Evolutionary conservation across 1,140 invertebrate species (phyloP), one percentile per base, ranked within the genome.

Genomic region (Drosophila gunungcola): DNA sequence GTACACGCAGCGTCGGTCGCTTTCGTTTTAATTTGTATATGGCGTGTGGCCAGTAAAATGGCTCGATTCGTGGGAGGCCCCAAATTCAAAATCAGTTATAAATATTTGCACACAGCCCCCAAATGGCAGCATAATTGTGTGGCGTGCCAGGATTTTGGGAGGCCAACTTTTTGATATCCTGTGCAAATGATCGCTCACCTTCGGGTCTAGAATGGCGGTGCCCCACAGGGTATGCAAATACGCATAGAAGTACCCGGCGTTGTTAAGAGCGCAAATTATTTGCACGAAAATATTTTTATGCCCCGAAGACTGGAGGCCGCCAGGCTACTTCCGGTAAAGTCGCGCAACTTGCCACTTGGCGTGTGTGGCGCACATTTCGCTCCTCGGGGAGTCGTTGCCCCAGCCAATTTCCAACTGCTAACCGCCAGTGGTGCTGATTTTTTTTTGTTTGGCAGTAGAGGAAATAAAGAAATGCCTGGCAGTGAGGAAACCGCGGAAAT

Each of bases 181-280:
- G 58, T 67, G 41, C 65, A 73, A 63, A 56, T 65, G 65, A 69
- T 68, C 12, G n/a, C 34, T 43, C 41, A 43, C 27, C 32, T 45
- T 36, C 9, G 16, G 43, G 16, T 10, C 9, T 60, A 43, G 21
- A 13, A 16, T 51, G 29, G 6, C 21, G 21, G 9, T 49, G 57
- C 13, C 16, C 36, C 36, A 27, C 21, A 10, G 48, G 49, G 41
- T 78, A 79, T 85, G 64, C 61, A 80, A 85, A 77, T 77, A 84
- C 79, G 63, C 74, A 80, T 73, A 67, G 58, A 69, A 84, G 89
- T 89, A 80, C 52, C 73, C 77, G 72, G 57, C 76, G 77, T 80
- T 78, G 80, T 84, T 89, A 89, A 78, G 80, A 85, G 75, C 73
- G 80, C 85, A 89, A 89, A 84, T 89, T 89, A 89, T 89, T 89